These are phyloP conservation scores for Chaetura pelagica DNA, from an alignment of 2,113 vertebrate species.

Conservation along the genomic window DNA sequence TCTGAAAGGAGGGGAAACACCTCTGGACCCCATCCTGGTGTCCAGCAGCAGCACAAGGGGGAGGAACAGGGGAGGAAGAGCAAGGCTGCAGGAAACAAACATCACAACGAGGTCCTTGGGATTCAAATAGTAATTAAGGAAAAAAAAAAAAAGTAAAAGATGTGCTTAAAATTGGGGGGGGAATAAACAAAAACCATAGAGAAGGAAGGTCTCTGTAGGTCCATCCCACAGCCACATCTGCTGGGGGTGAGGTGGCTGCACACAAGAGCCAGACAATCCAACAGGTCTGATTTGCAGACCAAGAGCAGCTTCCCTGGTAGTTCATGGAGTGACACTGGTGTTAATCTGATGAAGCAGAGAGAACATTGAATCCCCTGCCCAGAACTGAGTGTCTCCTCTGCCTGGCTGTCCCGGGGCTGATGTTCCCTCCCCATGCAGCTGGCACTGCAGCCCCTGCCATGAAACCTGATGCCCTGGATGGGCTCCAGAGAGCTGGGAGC, in stretches of 20 bases:
- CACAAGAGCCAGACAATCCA: accelerated
- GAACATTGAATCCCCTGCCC: neutral
- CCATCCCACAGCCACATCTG: neutral
- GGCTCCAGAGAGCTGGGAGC: neutral
- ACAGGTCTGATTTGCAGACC: neutral
- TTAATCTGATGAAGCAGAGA: slow-evolving; percentile 3
- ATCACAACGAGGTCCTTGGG: neutral
- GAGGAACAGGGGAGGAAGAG: accelerated
- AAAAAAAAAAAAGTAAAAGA: neutral
- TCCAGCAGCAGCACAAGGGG: neutral
- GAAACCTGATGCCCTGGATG: neutral
- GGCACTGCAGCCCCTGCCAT: neutral
- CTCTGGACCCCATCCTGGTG: neutral
- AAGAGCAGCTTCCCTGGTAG: neutral
- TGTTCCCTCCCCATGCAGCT: neutral
- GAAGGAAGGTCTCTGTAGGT: neutral
- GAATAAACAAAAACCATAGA: neutral
- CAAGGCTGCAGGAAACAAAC: neutral
- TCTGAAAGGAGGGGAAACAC: neutral
- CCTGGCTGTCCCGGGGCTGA: neutral
- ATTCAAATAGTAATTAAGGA: too few species aligned
- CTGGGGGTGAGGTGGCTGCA: neutral
- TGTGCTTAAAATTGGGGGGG: neutral
- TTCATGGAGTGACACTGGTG: neutral
- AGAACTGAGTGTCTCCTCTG: neutral